Conservation (phyloP, 92 coral and sea anemone species). For the Palythoa caribaeorum region DNA sequence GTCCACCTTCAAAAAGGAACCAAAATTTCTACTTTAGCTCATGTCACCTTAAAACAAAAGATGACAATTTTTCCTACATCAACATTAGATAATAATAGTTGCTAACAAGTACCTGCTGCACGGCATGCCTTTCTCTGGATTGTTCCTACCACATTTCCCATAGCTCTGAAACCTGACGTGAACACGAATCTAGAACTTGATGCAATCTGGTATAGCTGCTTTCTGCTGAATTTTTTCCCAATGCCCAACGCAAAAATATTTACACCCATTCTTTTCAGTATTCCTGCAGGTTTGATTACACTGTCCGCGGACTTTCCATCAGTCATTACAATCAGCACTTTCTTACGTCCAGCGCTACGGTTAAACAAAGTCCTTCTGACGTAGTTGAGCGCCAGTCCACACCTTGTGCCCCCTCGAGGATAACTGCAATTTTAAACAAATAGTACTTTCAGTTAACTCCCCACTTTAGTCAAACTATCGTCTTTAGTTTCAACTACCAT, state of each 20-base stretch:
- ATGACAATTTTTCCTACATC: no score
- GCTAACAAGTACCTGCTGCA: background rate
- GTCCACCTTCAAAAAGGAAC: background rate
- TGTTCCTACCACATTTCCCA: background rate
- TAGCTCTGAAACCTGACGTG: slow-evolving; percentile 57
- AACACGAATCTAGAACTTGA: slow-evolving; percentile 73
- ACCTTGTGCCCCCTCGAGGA: slow-evolving; percentile 51
- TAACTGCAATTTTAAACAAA: slow-evolving; percentile 2
- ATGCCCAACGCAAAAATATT: slow-evolving; percentile 86
- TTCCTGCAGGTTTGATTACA: slow-evolving; percentile 63
- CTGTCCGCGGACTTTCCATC: slow-evolving; percentile 82
- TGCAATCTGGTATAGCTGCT: slow-evolving; percentile 84
- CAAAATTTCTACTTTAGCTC: background rate
- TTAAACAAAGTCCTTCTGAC: slow-evolving; percentile 4
- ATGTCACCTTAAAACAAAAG: no score
- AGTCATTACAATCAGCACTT: slow-evolving; percentile 82
- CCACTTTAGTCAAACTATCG: no score
- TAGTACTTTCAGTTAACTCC: background rate
- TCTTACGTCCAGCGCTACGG: slow-evolving; percentile 26
- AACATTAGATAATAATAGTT: no score
- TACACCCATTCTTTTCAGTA: slow-evolving; percentile 83
- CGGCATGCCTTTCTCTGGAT: slow-evolving; percentile 15
- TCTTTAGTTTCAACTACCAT: no score
- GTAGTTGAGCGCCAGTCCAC: slow-evolving; percentile 38
- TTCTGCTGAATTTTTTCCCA: slow-evolving; percentile 76